phyloP scores from a whole-genome alignment of 2,888 invertebrate genomes.

The Anodontia alba region DNA sequence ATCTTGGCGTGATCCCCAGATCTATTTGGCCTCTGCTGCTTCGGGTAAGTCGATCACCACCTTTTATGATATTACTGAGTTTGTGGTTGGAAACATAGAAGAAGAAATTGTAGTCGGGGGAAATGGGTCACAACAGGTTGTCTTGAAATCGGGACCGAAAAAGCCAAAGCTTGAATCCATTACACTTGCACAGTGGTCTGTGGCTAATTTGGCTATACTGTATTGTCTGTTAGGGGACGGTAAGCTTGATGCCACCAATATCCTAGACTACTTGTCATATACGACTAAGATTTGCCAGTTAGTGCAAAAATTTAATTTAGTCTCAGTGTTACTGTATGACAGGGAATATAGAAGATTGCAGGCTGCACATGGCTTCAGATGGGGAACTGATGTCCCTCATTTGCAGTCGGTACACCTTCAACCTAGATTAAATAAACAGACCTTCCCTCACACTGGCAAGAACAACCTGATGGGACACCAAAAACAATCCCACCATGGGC shows the following conservation, averaged over 20 bases:
- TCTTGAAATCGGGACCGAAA: slow-evolving; percentile 26
- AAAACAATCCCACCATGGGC: too few relatives aligned
- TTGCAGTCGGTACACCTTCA: slow-evolving; percentile 9
- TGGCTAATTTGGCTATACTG: slow-evolving; percentile 31
- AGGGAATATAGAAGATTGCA: too few relatives aligned
- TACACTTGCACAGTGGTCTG: slow-evolving; percentile 31
- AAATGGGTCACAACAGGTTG: not conserved
- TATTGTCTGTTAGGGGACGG: slow-evolving; percentile 4
- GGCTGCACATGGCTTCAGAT: slow-evolving; percentile 13
- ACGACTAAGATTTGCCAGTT: too few relatives aligned
- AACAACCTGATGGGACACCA: too few relatives aligned
- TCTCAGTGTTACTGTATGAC: too few relatives aligned
- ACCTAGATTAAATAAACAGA: not conserved
- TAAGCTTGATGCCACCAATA: not conserved
- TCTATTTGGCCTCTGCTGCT: not conserved
- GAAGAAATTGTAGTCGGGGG: not conserved
- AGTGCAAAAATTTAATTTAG: not conserved
- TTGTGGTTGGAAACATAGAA: not conserved
- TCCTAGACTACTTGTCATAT: slow-evolving; percentile 34
- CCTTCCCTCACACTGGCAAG: too few relatives aligned
- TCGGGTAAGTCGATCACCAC: not conserved
- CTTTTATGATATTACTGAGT: too few relatives aligned
- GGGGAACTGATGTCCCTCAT: slow-evolving; percentile 27
- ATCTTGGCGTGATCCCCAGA: not conserved
- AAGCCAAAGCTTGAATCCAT: slow-evolving; percentile 30